Evolutionary conservation across 1,140 invertebrate genomes (phyloP).

Genomic region (Drosophila sucinea): DNA sequence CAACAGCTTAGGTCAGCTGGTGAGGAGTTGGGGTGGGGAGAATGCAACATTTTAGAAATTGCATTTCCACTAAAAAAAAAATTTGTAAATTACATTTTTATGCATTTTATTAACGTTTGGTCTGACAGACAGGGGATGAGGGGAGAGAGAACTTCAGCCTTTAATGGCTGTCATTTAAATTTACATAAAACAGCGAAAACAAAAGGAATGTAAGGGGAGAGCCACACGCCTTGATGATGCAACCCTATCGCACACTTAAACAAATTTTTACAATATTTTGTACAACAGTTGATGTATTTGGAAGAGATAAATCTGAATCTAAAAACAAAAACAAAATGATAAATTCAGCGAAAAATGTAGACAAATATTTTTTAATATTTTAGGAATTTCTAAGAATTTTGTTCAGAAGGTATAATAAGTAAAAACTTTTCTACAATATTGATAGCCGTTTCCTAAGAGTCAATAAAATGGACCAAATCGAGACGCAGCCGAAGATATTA

Average conservation of each 20-base stretch:
- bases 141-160: conserved; percentile 37
- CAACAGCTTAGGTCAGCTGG: background rate
- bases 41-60: conserved; percentile 6
- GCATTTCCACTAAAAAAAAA: conserved; percentile 46
- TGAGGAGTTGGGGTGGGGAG: background rate
- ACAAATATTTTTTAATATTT: too few species aligned
- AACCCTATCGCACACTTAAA: conserved; percentile 56
- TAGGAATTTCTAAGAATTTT: too few species aligned
- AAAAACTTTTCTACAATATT: too few species aligned
- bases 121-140: background rate
- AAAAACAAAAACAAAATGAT: too few species aligned
- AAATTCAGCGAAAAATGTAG: too few species aligned
- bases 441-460: too few species aligned
- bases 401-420: too few species aligned
- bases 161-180: conserved; percentile 56
- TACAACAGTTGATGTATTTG: too few species aligned
- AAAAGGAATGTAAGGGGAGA: background rate
- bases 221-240: conserved; percentile 36
- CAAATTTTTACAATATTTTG: background rate
- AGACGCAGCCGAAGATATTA: too few species aligned
- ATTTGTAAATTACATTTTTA: conserved; percentile 43
- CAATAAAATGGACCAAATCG: too few species aligned
- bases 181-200: conserved; percentile 39
- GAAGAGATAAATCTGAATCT: too few species aligned
- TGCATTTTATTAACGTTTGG: conserved; percentile 43